Conservation (phyloP, 2,113 vertebrate species). For the Oreochromis aureus region DNA sequence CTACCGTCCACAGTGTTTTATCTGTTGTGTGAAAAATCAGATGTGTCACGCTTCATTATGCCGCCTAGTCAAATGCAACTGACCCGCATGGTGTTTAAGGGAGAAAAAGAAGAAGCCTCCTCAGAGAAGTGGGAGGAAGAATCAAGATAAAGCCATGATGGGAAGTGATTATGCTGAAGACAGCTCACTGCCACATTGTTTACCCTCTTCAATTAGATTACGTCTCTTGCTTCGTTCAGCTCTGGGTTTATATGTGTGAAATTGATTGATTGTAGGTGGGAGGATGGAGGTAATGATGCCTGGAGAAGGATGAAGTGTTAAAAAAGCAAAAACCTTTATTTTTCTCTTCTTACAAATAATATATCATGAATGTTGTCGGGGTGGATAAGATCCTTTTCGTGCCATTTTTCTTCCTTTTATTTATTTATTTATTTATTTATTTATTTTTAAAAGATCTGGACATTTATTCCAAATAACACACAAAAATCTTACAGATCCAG, state of each 20-base stretch:
- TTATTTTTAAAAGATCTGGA: accelerated
- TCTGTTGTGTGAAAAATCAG: not conserved
- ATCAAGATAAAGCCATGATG: not conserved
- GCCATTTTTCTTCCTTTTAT: not conserved
- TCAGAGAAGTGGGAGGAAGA: not conserved
- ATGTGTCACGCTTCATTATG: not conserved
- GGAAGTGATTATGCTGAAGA: not conserved
- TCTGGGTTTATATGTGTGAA: not conserved
- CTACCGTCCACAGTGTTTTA: not conserved
- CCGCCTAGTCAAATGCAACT: not conserved
- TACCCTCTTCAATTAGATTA: not conserved
- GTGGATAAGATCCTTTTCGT: not conserved
- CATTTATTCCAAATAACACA: not conserved
- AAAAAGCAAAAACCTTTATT: not conserved
- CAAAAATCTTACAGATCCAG: not conserved
- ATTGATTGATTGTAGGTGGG: not conserved
- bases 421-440: not conserved
- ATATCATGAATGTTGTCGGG: not conserved
- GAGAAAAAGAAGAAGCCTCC: not conserved
- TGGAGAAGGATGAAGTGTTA: not conserved
- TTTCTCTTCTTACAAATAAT: not conserved
- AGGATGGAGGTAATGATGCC: conserved; percentile 3
- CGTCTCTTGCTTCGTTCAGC: not conserved
- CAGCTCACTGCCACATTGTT: not conserved
- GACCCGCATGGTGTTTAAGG: not conserved